Conservation (phyloP, 2,113 vertebrate species). For the Hiodon tergisus region DNA sequence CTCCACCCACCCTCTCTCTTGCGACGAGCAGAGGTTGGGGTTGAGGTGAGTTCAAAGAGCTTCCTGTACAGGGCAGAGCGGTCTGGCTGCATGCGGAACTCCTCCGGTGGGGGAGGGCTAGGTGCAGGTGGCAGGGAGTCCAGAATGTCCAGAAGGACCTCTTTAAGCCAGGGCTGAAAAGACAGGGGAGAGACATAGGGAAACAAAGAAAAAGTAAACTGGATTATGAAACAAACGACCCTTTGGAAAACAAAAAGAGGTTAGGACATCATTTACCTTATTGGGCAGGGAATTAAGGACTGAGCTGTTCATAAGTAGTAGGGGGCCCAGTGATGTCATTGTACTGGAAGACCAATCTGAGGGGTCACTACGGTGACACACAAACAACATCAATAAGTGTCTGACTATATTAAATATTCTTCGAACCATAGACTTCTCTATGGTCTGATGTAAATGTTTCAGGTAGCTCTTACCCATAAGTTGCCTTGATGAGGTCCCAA, state of each 20-base stretch:
- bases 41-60: constrained; percentile 43
- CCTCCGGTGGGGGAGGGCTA: constrained; percentile 12
- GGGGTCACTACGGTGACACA: constrained; percentile 34
- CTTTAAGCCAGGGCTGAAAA: constrained; percentile 50
- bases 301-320: constrained; percentile 45
- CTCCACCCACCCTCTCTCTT: constrained; percentile 39
- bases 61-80: constrained; percentile 40
- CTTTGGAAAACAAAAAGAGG: not conserved
- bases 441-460: not conserved
- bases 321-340: constrained; percentile 41
- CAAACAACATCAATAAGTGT: not conserved
- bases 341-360: constrained; percentile 49
- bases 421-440: not conserved
- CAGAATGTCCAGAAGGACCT: constrained; percentile 42
- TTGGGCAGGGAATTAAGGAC: constrained; percentile 38
- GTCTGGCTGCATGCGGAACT: constrained; percentile 24
- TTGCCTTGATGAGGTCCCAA: constrained; percentile 38
- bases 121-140: not conserved
- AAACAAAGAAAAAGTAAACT: not conserved
- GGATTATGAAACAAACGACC: not conserved
- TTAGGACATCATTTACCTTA: constrained; percentile 37
- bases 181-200: not conserved
- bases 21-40: constrained; percentile 15
- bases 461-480: constrained; percentile 49
- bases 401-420: not conserved